These are phyloP conservation scores for Entomyzon cyanotis DNA, from an alignment of 2,113 vertebrate genomes.

Conservation along the genomic window DNA sequence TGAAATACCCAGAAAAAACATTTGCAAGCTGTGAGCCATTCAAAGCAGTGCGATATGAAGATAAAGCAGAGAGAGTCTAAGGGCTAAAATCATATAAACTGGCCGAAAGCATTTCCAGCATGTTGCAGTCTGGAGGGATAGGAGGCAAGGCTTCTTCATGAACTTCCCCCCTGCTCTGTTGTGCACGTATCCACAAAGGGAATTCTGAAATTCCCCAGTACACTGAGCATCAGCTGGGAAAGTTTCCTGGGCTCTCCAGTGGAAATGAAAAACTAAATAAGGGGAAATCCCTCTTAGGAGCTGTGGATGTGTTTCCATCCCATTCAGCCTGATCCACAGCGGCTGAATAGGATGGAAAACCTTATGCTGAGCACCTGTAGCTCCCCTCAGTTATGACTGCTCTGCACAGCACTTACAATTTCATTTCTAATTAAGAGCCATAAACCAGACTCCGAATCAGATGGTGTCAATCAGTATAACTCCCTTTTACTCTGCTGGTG, in stretches of 20 bases:
- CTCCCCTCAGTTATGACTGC: neutral
- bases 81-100: neutral
- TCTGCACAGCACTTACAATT: neutral
- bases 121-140: neutral
- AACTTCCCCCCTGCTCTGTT: neutral
- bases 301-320: neutral
- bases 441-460: neutral
- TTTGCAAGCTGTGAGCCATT: neutral
- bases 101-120: neutral
- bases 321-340: neutral
- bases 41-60: neutral
- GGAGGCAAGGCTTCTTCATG: neutral
- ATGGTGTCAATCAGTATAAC: fast-evolving
- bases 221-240: neutral
- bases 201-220: neutral
- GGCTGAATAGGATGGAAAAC: neutral
- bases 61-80: neutral
- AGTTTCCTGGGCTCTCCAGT: neutral
- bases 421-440: neutral
- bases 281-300: neutral
- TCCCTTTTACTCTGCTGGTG: neutral
- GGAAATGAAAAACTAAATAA: neutral
- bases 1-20: neutral
- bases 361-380: neutral
- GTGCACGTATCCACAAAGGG: neutral